Evolutionary conservation across 2,113 vertebrate species (phyloP).

Genomic region (Sturnus vulgaris): DNA sequence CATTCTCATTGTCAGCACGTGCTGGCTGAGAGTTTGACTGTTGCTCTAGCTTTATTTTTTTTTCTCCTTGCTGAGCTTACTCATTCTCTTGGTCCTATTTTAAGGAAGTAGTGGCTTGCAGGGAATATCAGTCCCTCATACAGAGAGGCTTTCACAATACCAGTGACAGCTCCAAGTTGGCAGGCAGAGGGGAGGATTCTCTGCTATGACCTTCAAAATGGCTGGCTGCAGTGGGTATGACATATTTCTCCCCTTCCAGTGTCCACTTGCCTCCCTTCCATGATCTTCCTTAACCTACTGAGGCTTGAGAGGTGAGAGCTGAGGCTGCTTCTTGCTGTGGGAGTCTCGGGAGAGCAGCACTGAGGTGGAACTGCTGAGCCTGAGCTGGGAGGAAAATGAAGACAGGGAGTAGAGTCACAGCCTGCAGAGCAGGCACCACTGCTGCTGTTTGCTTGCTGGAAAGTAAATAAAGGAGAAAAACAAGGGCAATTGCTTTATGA

Average conservation of each 20-base stretch:
- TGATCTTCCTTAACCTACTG: background rate
- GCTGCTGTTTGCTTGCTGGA: fast-evolving
- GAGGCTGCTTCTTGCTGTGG: background rate
- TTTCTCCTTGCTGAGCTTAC: background rate
- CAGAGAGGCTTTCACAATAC: background rate
- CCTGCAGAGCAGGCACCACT: background rate
- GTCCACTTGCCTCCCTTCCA: background rate
- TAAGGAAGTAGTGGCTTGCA: background rate
- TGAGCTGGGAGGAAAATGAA: slow-evolving; percentile 33
- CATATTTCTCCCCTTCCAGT: background rate
- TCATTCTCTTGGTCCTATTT: background rate
- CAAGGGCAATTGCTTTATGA: background rate
- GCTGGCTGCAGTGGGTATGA: background rate
- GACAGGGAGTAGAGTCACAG: background rate
- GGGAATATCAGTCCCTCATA: background rate
- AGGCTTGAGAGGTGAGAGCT: background rate
- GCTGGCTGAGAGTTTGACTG: background rate
- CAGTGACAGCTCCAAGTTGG: background rate
- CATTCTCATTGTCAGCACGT: background rate
- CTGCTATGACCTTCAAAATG: slow-evolving; percentile 22
- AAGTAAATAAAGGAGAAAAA: slow-evolving; percentile 6
- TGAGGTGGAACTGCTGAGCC: background rate
- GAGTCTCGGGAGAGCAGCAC: slow-evolving; percentile 34
- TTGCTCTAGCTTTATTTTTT: background rate
- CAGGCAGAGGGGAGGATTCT: background rate